These are phyloP conservation scores for Ceryle rudis DNA, from an alignment of 2,797 vertebrate species.

Conservation along the genomic window DNA sequence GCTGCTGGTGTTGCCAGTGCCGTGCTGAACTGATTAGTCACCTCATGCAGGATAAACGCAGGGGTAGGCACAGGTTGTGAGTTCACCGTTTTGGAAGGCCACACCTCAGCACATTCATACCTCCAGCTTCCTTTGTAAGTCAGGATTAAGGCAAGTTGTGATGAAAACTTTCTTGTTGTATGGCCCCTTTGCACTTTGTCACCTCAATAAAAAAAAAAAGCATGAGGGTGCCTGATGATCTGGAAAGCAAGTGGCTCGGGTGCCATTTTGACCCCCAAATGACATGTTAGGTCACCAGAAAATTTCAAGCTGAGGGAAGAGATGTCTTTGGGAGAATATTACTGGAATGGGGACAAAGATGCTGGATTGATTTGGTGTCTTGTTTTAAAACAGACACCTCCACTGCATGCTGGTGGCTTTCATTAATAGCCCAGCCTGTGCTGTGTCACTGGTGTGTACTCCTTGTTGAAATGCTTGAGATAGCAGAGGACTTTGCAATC, in stretches of 20 bases:
- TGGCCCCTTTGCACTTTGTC: not conserved
- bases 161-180: not conserved
- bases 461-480: not conserved
- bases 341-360: not conserved
- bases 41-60: not conserved
- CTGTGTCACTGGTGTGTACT: not conserved
- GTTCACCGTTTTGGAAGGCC: not conserved
- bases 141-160: rapidly evolving
- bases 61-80: not conserved
- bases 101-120: not conserved
- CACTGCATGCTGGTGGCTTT: not conserved
- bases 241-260: not conserved
- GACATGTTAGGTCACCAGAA: not conserved
- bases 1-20: not conserved
- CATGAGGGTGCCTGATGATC: not conserved
- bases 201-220: not conserved
- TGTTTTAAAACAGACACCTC: not conserved
- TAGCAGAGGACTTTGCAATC: not conserved
- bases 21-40: not conserved
- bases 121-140: not conserved
- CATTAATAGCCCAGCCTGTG: not conserved
- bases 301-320: not conserved
- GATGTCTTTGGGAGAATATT: not conserved
- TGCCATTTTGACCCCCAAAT: not conserved
- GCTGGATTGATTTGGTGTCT: not conserved